Evolutionary conservation across 2,888 invertebrate species (phyloP), one percentile per base, ranked within the genome.

Genomic region (Rhagonycha fulva): DNA sequence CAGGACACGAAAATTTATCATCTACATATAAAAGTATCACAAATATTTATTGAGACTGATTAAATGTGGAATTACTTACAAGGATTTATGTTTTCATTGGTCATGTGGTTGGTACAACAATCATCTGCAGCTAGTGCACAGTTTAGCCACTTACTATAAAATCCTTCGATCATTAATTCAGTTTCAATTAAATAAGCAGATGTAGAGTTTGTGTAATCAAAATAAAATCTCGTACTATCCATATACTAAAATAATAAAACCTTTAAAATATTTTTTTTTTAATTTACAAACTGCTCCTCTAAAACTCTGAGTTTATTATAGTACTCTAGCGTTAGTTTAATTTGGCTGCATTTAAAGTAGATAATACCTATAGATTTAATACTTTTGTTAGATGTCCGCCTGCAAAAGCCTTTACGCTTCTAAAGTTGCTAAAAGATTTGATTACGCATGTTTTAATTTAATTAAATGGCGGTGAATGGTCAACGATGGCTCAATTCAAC

Each of bases 1-100:
- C 86, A 12, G 89, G 89, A 83, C 93, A 93, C 28, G 79, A 78
- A 74, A 84, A 80, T 23, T 83, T 82, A 23, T 70, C 71, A 71
- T 61, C 85, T 85, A 75, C 71, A 82, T 80, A 71, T 61, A 70
- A 32, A 19, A 72, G 12, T 71, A 62, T 67, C 60, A 60, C 19
- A 66, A 9, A 75, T 28, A 14, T 14, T 14, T 76, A 3, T 14
- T 19, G 26, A 14, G 62, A 71, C n/a, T 47, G 11, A 12, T 14
- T 62, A 72, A n/a, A 24, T 23, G 12, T 66, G n/a, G 23, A 24
- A 0, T 62, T 11, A 62, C 77, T 76, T 79, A 82, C 81, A 78
- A 75, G 81, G 80, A 72, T 68, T 61, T 14, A 85, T 83, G 77
- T 86, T 86, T 61, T 80, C 79, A 23, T 81, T 71, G 11, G 80